Evolutionary conservation across 2,888 invertebrate species (phyloP), one percentile per base, ranked within the genome.

Genomic region (Drosophila anomalata): DNA sequence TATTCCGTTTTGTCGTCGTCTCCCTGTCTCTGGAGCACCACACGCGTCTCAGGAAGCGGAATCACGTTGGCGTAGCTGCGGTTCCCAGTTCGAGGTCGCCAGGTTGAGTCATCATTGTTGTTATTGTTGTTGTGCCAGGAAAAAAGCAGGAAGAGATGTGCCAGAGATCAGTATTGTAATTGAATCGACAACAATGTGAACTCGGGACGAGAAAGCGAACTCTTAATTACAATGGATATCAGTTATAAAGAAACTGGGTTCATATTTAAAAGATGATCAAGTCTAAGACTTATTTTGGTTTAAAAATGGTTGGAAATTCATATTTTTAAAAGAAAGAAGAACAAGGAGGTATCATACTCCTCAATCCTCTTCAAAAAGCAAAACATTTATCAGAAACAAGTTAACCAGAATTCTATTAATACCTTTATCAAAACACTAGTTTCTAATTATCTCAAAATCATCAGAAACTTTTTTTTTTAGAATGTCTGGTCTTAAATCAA

Each of bases 31-130:
- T 93, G 94, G 39, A 98, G 92, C 33, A 94, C 94, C 2, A 98
- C 98, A 88, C 98, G 94, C 31, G 97, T 97, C 91, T 97, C 97
- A 31, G 97, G 97, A 78, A 97, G 94, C 57, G 98, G 98, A 78
- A 98, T 95, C n/a, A 98, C 97, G 91, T 98, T 98, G 63, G 98
- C 97, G 92, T 97, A 98, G 53, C 94, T 92, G 78, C 59, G 59
- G 74, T 74, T 73, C 69, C 51, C 66, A 67, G 66, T 67, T 53
- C 42, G 71, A 62, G 55, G 71, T 67, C 46, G 67, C 65, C 46
- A 66, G 39, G 52, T 59, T 62, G 58, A 59, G 54, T 75, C 61
- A 57, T 42, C 61, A 36, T 29, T 47, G 54, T 67, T 67, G 47
- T 54, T 41, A 14, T 65, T 53, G 47, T 54, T 48, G 14, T 65